Conservation (phyloP, 1,140 invertebrate genomes). For the Chionoecetes opilio region DNA sequence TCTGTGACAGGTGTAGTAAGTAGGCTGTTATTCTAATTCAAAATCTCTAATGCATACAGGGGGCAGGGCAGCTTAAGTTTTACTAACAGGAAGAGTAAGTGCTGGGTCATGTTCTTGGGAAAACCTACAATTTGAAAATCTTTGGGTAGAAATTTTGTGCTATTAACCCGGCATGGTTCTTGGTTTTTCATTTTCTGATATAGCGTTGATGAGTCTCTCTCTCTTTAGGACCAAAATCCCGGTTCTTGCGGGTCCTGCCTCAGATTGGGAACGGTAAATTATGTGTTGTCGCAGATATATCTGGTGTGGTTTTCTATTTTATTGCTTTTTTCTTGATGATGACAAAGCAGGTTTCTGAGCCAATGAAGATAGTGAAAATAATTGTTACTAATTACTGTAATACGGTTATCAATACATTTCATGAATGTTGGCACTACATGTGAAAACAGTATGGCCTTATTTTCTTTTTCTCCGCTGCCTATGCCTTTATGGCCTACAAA, state of each 20-base stretch:
- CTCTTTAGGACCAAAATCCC: constrained; percentile 78
- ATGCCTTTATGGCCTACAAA: no score
- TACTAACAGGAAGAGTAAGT: no score
- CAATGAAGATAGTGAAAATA: background rate
- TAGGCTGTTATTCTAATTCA: background rate
- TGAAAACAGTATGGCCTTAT: no score
- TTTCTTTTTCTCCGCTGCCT: no score
- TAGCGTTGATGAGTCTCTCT: constrained; percentile 63
- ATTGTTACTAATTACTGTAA: no score
- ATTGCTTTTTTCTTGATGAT: background rate
- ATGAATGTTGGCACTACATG: no score
- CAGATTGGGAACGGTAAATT: constrained; percentile 79
- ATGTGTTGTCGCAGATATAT: constrained; percentile 63
- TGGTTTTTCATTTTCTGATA: background rate
- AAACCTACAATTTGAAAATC: background rate
- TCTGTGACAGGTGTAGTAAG: constrained; percentile 60
- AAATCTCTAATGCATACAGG: background rate
- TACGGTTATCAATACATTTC: no score
- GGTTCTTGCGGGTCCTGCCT: constrained; percentile 75
- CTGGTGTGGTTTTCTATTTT: constrained; percentile 52
- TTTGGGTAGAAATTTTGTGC: background rate
- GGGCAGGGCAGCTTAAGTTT: background rate
- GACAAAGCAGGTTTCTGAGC: background rate
- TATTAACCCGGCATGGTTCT: constrained; percentile 35
- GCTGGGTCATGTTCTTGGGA: background rate